Evolutionary conservation across 2,888 invertebrate genomes (phyloP).

Genomic region (Xylocampa areola): DNA sequence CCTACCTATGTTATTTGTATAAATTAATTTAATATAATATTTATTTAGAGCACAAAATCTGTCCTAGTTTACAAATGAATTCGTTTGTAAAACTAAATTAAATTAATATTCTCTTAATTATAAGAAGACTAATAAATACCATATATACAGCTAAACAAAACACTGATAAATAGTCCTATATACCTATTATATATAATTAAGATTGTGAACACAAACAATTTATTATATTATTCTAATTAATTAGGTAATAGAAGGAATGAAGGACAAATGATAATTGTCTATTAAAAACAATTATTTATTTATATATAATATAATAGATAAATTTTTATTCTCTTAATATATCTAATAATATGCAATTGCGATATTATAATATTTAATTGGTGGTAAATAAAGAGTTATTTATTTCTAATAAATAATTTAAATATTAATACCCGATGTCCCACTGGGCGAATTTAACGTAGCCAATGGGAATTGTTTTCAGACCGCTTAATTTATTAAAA

Average conservation of each 20-base stretch:
- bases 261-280: constrained; percentile 21
- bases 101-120: neutral
- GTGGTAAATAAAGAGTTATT: too few species aligned
- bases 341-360: too few species aligned
- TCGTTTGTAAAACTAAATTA: neutral
- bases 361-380: too few species aligned
- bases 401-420: constrained; percentile 3
- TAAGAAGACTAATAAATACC: neutral
- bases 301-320: constrained; percentile 10
- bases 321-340: too few species aligned
- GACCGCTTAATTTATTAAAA: neutral
- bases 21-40: too few species aligned
- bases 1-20: too few species aligned
- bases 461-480: neutral
- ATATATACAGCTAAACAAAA: constrained; percentile 13
- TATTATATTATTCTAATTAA: constrained; percentile 27
- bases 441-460: neutral
- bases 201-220: constrained; percentile 29
- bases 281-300: constrained; percentile 18
- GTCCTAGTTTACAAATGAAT: neutral
- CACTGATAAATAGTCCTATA: constrained; percentile 8
- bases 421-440: too few species aligned
- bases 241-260: constrained; percentile 36
- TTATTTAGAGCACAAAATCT: neutral
- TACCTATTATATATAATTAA: constrained; percentile 4